These are phyloP conservation scores for Oegoconia quadripuncta DNA, from an alignment of 2,888 invertebrate species.

Conservation along the genomic window DNA sequence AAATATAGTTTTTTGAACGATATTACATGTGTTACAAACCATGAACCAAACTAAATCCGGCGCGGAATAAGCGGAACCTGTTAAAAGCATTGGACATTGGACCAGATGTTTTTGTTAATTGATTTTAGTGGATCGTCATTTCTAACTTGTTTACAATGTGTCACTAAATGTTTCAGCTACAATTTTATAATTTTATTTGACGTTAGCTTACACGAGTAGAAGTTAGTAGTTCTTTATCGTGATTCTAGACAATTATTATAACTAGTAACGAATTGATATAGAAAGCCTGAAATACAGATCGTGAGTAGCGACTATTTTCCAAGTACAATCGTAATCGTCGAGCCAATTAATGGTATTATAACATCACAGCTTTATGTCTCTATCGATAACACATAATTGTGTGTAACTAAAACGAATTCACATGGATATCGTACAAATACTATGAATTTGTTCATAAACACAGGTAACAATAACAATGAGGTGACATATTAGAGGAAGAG, in stretches of 20 bases:
- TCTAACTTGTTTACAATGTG: not conserved
- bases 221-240: not conserved
- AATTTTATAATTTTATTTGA: not conserved
- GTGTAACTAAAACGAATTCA: no score
- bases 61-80: not conserved
- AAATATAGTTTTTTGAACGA: not conserved
- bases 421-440: no score
- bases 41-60: not conserved
- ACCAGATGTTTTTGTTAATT: conserved; percentile 8
- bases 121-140: not conserved
- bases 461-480: no score
- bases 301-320: no score
- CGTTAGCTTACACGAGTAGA: not conserved
- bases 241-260: not conserved
- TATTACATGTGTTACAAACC: conserved; percentile 1
- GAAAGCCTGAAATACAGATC: no score
- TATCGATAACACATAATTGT: no score
- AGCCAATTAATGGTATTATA: no score
- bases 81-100: conserved; percentile 1
- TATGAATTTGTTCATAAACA: no score
- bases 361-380: no score
- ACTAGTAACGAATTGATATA: no score
- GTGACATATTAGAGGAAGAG: no score
- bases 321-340: no score
- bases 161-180: not conserved